Evolutionary conservation across 2,113 vertebrate species (phyloP), one percentile per base, ranked within the genome.

Genomic region (Melanotaenia duboulayi): DNA sequence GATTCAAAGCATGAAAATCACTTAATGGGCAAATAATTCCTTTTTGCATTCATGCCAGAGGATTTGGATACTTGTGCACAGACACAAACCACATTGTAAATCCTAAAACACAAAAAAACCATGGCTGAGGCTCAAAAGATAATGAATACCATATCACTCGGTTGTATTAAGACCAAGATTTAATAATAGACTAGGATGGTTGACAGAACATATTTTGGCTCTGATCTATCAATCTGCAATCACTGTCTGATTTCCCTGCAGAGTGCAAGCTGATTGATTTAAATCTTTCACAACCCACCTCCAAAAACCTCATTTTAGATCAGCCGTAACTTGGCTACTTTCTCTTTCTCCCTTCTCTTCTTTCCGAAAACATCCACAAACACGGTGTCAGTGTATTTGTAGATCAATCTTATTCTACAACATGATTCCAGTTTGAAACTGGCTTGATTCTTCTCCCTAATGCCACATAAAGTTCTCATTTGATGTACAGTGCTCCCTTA

Each of bases 1-100:
- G 25, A 51, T 68, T 78, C 70, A 80, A 68, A 80, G 55, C 39
- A n/a, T 67, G 72, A 70, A 59, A 46, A 70, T 54, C 65, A 40
- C 65, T 46, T 60, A 74, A 83, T 52, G 63, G 68, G 83, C 62
- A 44, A 78, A 57, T 50, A 58, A 78, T 78, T 81, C 62, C 52
- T 40, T 51, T 8, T n/a, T 35, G 8, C 8, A 35, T 23, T n/a
- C 39, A 48, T 50, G 62, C 67, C 56, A 60, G 57, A 52, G 79
- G 62, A 62, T 46, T 76, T 65, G 32, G 48, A 40, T 51, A 4
- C 24, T 44, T 4, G 25, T 54, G 46, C 19, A 44, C 52, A 46
- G n/a, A 14, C n/a, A 40, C 20, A 28, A 49, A 42, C 16, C 44
- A 65, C 58, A 17, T 9, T 35, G 32, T 35, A 6, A 35, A 35